Conservation (phyloP, 2,113 vertebrate species). For the Ammodytes marinus region DNA sequence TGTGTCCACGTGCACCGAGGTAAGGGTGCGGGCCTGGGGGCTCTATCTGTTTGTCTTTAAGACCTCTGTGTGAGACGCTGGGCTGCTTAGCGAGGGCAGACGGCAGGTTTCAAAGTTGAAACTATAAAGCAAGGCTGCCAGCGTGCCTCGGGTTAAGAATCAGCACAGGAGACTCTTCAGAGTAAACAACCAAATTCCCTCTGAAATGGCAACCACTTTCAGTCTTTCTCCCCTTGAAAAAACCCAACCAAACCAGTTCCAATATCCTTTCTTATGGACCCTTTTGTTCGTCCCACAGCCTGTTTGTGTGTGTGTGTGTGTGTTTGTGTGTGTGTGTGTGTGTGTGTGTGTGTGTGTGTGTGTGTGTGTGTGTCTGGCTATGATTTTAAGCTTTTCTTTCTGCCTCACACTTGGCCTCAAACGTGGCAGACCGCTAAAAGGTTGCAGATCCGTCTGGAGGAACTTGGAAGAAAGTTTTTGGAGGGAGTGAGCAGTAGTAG, state of each 20-base stretch:
- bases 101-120: conserved; percentile 61
- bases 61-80: conserved; percentile 61
- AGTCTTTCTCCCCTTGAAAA: conserved; percentile 13
- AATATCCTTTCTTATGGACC: conserved; percentile 60
- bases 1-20: conserved; percentile 58
- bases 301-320: conserved; percentile 46
- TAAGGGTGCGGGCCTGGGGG: conserved; percentile 11
- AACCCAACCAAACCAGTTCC: conserved; percentile 66
- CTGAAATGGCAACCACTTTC: conserved; percentile 32
- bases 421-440: conserved; percentile 30
- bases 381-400: conserved; percentile 46
- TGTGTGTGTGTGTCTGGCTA: conserved; percentile 20
- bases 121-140: conserved; percentile 71
- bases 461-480: conserved; percentile 36
- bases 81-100: conserved; percentile 53
- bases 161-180: conserved; percentile 58
- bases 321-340: conserved; percentile 25
- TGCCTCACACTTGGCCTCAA: conserved; percentile 28
- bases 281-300: conserved; percentile 60
- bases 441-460: conserved; percentile 22
- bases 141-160: conserved; percentile 53
- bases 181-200: conserved; percentile 75
- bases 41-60: conserved; percentile 75
- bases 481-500: conserved; percentile 21
- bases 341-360: conserved; percentile 51